Conservation (phyloP, 2,888 invertebrate species). For the Pammene fasciana region DNA sequence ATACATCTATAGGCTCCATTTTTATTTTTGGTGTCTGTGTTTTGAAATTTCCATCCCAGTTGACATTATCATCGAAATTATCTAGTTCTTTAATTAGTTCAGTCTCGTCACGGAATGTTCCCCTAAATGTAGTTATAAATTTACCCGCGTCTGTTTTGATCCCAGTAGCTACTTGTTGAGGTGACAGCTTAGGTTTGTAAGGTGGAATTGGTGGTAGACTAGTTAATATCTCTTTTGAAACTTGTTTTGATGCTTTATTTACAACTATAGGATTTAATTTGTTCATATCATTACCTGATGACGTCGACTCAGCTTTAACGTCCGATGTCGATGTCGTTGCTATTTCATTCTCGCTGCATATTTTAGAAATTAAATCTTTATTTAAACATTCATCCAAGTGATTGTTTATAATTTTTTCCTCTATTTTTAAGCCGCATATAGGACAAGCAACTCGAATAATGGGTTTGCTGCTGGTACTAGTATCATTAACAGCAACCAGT, state of each 20-base stretch:
- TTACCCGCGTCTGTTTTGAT: slow-evolving; percentile 22
- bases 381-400: slow-evolving; percentile 79
- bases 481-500: slow-evolving; percentile 52
- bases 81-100: slow-evolving; percentile 7
- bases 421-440: slow-evolving; percentile 69
- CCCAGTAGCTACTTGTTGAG: not conserved
- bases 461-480: slow-evolving; percentile 40
- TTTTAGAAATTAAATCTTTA: slow-evolving; percentile 63
- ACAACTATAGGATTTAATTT: slow-evolving; percentile 29
- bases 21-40: slow-evolving; percentile 23
- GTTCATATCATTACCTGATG: slow-evolving; percentile 37
- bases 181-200: slow-evolving; percentile 12
- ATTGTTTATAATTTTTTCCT: slow-evolving; percentile 63
- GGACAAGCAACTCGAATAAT: slow-evolving; percentile 72
- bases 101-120: slow-evolving; percentile 15
- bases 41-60: slow-evolving; percentile 26
- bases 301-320: not conserved
- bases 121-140: slow-evolving; percentile 20
- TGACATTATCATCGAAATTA: slow-evolving; percentile 19
- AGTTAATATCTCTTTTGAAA: slow-evolving; percentile 36
- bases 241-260: slow-evolving; percentile 14
- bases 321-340: slow-evolving; percentile 3
- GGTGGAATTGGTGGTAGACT: slow-evolving; percentile 26
- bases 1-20: slow-evolving; percentile 43
- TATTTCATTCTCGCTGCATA: slow-evolving; percentile 46